Conservation (phyloP, 30 jellyfish, hydroid and myxozoan species). For the Haliclystus octoradiatus region DNA sequence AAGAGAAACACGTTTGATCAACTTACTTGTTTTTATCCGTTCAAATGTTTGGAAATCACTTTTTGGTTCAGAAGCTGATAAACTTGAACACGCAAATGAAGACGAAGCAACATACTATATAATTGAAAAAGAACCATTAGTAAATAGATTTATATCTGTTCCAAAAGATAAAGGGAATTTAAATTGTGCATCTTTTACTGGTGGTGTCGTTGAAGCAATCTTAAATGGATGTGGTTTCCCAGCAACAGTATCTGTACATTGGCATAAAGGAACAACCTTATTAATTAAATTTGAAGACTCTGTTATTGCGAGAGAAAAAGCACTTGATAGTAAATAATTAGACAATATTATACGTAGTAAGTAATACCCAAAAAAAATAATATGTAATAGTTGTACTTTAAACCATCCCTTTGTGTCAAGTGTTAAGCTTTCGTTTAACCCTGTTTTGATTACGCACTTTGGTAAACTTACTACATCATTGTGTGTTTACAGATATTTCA, state of each 20-base stretch:
- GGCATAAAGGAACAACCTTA: conserved; percentile 99
- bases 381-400: too few species aligned
- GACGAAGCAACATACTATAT: conserved; percentile 93
- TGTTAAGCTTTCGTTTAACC: too few species aligned
- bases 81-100: conserved; percentile 94
- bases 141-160: conserved; percentile 71
- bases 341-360: too few species aligned
- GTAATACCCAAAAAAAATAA: too few species aligned
- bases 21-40: conserved; percentile 60
- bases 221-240: conserved; percentile 90
- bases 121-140: conserved; percentile 94
- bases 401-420: too few species aligned
- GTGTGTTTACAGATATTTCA: too few species aligned
- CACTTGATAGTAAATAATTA: conserved; percentile 52
- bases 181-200: conserved; percentile 94
- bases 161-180: conserved; percentile 94
- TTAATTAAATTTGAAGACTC: conserved; percentile 94
- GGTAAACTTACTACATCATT: too few species aligned
- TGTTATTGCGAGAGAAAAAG: conserved; percentile 93
- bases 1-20: conserved; percentile 67
- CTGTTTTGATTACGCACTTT: too few species aligned
- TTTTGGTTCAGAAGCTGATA: conserved; percentile 97
- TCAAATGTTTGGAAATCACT: conserved; percentile 92
- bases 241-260: conserved; percentile 93
- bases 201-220: conserved; percentile 89